Conservation (phyloP, 2,797 vertebrate species). For the Syncerus caffer region DNA sequence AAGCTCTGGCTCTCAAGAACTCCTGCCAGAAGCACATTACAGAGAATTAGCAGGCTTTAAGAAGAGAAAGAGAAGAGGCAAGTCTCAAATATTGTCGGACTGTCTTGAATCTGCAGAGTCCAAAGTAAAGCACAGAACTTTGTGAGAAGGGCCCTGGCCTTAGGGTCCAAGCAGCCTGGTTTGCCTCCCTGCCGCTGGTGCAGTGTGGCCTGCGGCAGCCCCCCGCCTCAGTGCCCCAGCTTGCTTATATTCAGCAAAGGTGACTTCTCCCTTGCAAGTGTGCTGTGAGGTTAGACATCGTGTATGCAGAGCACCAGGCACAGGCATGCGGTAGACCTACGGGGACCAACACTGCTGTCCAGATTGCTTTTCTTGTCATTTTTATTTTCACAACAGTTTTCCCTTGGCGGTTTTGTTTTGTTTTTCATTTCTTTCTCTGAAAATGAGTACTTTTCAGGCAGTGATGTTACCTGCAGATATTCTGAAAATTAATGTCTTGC, state of each 20-base stretch:
- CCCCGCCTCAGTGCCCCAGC: not conserved
- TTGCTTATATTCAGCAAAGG: not conserved
- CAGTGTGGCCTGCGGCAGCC: not conserved
- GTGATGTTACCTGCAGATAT: not conserved
- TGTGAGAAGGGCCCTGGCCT: not conserved
- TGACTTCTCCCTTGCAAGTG: not conserved
- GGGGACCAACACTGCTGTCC: not conserved
- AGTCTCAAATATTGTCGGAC: not conserved
- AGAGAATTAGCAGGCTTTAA: not conserved
- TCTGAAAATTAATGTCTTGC: not conserved
- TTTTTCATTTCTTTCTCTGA: not conserved
- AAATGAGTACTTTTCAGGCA: conserved; percentile 4
- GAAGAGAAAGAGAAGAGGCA: not conserved
- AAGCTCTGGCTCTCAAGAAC: not conserved
- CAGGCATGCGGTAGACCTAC: rapidly evolving
- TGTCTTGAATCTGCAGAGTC: not conserved
- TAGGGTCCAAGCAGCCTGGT: not conserved
- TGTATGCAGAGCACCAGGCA: not conserved
- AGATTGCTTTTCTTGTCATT: not conserved
- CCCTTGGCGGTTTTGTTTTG: not conserved
- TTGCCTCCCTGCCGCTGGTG: not conserved
- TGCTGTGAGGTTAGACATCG: not conserved
- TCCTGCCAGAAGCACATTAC: not conserved
- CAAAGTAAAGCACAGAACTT: not conserved
- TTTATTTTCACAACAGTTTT: conserved; percentile 9